Percentiles rank a stretch among this genome's conserved stretches.
phyloP scores from a whole-genome alignment of 2,797 vertebrate species.

The Mus minutoides region DNA sequence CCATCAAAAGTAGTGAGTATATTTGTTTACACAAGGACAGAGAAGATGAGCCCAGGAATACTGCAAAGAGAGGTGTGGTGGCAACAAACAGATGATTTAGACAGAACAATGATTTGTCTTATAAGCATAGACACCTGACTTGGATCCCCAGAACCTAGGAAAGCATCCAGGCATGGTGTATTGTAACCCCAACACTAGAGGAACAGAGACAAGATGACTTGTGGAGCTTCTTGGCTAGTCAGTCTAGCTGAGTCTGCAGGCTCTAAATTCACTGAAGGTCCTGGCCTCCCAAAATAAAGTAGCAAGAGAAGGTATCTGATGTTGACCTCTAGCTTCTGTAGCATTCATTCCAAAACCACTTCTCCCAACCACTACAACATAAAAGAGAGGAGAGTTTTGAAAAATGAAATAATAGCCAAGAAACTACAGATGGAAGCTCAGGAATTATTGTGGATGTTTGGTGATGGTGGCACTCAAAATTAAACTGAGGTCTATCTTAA shows the following conservation, averaged over 20 bases:
- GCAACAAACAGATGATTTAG: not conserved
- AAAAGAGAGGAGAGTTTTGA: not conserved
- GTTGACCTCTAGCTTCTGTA: not conserved
- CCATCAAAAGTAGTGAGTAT: not conserved
- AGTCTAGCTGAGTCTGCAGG: not conserved
- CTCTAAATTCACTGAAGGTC: not conserved
- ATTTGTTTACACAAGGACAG: not conserved
- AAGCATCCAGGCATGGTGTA: not conserved
- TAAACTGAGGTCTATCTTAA: not conserved
- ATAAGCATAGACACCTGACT: not conserved
- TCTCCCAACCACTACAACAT: not conserved
- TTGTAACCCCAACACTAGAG: too few species aligned
- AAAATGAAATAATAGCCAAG: not conserved
- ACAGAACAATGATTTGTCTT: not conserved
- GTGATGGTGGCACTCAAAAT: not conserved
- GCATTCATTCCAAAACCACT: not conserved
- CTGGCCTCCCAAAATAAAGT: not conserved
- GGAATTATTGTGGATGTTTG: too few species aligned
- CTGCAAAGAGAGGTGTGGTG: too few species aligned
- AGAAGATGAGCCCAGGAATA: not conserved
- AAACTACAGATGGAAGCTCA: not conserved
- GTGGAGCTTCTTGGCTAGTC: not conserved
- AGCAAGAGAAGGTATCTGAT: not conserved
- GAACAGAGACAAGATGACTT: not conserved
- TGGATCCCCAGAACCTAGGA: not conserved